Percentiles rank a stretch among this genome's conserved stretches.
Evolutionary conservation across 2,113 vertebrate genomes (phyloP).

Genomic region (Ceyx margarethae): DNA sequence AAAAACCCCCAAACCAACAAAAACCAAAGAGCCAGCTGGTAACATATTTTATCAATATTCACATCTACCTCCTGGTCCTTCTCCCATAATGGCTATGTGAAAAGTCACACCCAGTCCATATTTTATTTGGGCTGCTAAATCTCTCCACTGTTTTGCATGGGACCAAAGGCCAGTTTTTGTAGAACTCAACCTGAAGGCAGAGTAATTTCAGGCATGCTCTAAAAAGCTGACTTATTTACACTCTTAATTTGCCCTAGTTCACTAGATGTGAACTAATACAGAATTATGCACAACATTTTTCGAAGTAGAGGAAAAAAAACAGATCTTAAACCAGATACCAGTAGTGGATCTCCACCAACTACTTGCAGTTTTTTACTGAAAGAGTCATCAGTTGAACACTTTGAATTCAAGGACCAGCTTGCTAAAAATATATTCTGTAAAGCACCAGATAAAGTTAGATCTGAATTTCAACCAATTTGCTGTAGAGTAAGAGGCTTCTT

Average conservation of each 20-base stretch:
- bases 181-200: neutral
- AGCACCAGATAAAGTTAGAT: neutral
- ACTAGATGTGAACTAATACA: neutral
- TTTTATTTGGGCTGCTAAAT: neutral
- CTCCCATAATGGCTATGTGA: neutral
- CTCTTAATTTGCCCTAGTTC: neutral
- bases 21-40: neutral
- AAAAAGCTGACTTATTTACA: neutral
- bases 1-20: neutral
- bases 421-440: slow-evolving; percentile 28
- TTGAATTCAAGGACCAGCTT: neutral
- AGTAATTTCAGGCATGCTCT: neutral
- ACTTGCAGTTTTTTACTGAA: neutral
- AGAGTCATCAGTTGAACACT: neutral
- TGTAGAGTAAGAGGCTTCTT: neutral
- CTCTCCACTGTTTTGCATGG: neutral
- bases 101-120: neutral
- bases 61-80: neutral
- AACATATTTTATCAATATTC: neutral
- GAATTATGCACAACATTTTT: neutral
- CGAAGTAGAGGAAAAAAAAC: neutral
- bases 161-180: neutral
- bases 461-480: slow-evolving; percentile 21
- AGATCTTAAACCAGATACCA: neutral
- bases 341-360: neutral